Base-by-base conservation (phyloP, 2,797 vertebrate genomes). In the Rhynchotus rufescens region DNA sequence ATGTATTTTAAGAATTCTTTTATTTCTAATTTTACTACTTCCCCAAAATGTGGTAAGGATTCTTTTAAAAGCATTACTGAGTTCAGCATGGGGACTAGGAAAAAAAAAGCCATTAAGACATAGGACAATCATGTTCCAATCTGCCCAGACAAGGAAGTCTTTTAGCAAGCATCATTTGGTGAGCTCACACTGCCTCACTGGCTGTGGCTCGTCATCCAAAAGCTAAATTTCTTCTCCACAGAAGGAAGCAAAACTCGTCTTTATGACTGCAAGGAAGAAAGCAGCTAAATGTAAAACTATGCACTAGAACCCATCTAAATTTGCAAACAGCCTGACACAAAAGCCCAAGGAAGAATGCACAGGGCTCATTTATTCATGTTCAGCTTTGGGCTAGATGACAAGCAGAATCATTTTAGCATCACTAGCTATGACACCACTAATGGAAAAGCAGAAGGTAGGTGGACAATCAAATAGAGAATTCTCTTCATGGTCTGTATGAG, bases 101-200 rank as follows among this genome's bases (percentile, higher is more conserved):
- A 71, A 93, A 30, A 67, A 88, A 71, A 93, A 30, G 52, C 51
- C 85, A 84, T 69, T 79, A 87, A 91, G 45, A 72, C 49, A 45
- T 3, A 78, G 49, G 54, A 88, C 36, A 79, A 49, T 38, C 68
- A 47, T 1, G 34, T 77, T 80, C 67, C 75, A 68, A 3, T 74
- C 34, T 74, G 30, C 66, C 82, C 72, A 90, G 78, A 77, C 61
- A 91, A 82, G 78, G 52, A 92, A 91, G 49, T 72, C 49, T 81
- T 76, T 88, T 42, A 89, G 65, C 52, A 86, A 88, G 80, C 65
- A 84, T 49, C 28, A 15, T 54, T 88, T 86, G n/a, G 32, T 77
- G 66, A 94, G 77, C 45, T 93, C 80, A 69, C 68, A 42, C 80
- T 74, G 88, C 71, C 87, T 84, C 78, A 36, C 62, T 67, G 26